Evolutionary conservation across 2,888 invertebrate species (phyloP).

Genomic region (Drosophila anomalipes): DNA sequence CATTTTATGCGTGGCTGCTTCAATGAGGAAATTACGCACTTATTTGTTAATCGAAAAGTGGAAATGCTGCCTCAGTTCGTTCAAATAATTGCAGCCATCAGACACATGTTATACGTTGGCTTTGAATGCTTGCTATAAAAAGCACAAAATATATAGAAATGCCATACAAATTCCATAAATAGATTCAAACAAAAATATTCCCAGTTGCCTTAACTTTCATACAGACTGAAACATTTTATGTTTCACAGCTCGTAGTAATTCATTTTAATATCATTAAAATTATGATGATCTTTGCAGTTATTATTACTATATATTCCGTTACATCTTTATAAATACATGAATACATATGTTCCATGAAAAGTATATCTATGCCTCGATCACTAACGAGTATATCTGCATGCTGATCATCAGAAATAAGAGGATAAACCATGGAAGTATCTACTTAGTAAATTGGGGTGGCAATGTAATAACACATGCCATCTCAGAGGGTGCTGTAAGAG

Average conservation of each 20-base stretch:
- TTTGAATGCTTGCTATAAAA: constrained; percentile 2
- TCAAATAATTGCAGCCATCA: constrained; percentile 58
- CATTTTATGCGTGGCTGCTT: constrained; percentile 72
- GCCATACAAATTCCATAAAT: not conserved
- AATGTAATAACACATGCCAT: constrained; percentile 21
- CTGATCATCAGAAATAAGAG: not conserved
- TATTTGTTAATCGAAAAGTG: constrained; percentile 67
- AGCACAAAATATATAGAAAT: not conserved
- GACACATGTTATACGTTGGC: constrained; percentile 39
- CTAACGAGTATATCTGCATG: not conserved
- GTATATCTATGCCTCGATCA: not conserved
- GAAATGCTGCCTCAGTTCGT: constrained; percentile 45
- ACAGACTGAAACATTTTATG: not conserved
- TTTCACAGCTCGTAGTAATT: not conserved
- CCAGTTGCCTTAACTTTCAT: not conserved
- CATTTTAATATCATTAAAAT: not conserved
- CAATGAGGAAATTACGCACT: constrained; percentile 74
- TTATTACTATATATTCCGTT: not conserved
- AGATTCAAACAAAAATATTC: not conserved
- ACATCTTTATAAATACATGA: not conserved
- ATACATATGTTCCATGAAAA: not conserved
- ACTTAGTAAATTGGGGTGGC: constrained; percentile 25
- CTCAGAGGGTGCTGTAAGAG: constrained; percentile 14
- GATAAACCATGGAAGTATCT: not conserved
- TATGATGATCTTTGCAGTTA: not conserved